phyloP scores from a whole-genome alignment of 2,113 vertebrate species.

The Pardalotus punctatus region DNA sequence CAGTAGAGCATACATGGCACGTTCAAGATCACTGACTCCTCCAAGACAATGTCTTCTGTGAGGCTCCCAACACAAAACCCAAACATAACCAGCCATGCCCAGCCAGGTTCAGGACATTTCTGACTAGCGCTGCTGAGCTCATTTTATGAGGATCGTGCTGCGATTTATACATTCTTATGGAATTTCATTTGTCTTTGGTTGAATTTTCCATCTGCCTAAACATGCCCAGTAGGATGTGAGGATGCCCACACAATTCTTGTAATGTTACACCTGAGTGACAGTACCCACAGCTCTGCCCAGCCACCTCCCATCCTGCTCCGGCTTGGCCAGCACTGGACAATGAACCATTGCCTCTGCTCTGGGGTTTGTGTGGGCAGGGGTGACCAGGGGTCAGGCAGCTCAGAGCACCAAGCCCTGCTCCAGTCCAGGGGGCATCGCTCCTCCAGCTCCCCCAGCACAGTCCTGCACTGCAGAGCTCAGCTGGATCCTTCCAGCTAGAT shows the following conservation, averaged over 20 bases:
- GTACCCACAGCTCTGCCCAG: background rate
- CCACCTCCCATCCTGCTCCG: background rate
- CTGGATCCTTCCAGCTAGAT: background rate
- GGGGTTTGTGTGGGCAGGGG: rapidly evolving
- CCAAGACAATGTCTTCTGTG: background rate
- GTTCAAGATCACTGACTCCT: background rate
- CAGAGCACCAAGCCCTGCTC: background rate
- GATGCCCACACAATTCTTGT: slow-evolving; percentile 17
- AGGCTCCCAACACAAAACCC: background rate
- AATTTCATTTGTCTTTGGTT: slow-evolving; percentile 24
- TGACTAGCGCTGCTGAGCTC: background rate
- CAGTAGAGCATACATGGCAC: background rate
- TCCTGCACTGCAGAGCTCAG: background rate
- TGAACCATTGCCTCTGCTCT: background rate
- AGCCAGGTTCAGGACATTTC: background rate
- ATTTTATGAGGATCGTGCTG: background rate
- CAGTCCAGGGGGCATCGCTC: background rate
- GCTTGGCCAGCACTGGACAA: background rate
- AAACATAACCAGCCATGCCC: rapidly evolving
- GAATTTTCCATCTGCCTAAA: slow-evolving; percentile 34
- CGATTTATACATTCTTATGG: background rate
- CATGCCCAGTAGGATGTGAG: slow-evolving; percentile 11
- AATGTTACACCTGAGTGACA: background rate
- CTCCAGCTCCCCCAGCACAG: background rate
- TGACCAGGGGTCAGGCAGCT: background rate